phyloP scores from a whole-genome alignment of 1,140 invertebrate species.

The Bactericera cockerelli region DNA sequence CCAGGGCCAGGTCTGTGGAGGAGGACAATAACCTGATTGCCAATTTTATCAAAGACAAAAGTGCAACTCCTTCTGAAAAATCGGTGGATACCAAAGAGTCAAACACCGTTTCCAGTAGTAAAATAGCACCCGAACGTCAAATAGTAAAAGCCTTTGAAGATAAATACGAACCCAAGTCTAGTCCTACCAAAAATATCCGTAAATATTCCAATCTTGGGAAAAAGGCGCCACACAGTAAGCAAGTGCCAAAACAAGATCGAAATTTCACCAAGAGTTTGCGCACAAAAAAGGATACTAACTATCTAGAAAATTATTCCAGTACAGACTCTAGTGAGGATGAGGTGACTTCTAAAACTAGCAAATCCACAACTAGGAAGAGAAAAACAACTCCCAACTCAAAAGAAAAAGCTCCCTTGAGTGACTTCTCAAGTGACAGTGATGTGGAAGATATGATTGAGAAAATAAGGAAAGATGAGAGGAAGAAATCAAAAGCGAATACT shows the following conservation, averaged over 20 bases:
- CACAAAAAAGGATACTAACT: not conserved
- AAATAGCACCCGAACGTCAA: not conserved
- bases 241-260: not conserved
- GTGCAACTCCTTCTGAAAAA: not conserved
- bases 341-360: not conserved
- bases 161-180: constrained; percentile 6
- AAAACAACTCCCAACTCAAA: not conserved
- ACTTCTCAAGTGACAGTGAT: constrained; percentile 12
- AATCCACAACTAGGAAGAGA: not conserved
- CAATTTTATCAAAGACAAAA: constrained; percentile 1
- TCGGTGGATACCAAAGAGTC: not conserved
- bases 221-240: not conserved
- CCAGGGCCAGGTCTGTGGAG: not conserved
- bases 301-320: not conserved
- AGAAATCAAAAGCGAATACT: not conserved
- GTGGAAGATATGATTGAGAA: not conserved
- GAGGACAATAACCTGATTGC: not conserved
- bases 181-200: constrained; percentile 3
- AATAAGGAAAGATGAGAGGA: not conserved
- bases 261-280: not conserved
- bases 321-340: not conserved
- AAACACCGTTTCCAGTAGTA: not conserved
- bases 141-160: constrained; percentile 3
- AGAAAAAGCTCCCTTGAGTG: not conserved
- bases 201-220: not conserved